phyloP scores from a whole-genome alignment of 2,888 invertebrate genomes.

The Dasysyrphus tricinctus region DNA sequence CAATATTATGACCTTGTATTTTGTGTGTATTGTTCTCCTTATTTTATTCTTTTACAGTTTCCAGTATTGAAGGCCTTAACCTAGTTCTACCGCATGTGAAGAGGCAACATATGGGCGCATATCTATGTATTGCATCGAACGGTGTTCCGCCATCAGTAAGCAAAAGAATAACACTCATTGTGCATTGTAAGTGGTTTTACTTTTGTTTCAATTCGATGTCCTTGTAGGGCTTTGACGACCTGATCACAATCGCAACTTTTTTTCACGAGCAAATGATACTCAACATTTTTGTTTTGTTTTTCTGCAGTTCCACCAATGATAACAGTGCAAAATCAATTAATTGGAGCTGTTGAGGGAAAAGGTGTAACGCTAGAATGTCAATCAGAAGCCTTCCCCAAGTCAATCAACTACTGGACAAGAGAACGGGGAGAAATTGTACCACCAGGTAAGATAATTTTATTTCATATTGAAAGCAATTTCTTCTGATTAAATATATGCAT shows the following conservation, averaged over 20 bases:
- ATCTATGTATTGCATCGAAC: conserved; percentile 92
- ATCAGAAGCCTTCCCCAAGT: conserved; percentile 93
- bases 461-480: neutral
- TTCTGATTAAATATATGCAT: neutral
- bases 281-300: neutral
- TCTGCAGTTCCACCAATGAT: conserved; percentile 92
- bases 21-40: conserved; percentile 21
- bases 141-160: conserved; percentile 94
- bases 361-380: conserved; percentile 91
- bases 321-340: conserved; percentile 91
- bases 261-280: no score
- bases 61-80: conserved; percentile 87
- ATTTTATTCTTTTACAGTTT: conserved; percentile 83
- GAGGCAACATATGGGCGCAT: conserved; percentile 91
- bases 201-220: conserved; percentile 11
- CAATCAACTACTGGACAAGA: conserved; percentile 92
- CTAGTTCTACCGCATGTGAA: conserved; percentile 88
- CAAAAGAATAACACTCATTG: conserved; percentile 93
- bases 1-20: conserved; percentile 44
- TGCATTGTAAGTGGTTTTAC: conserved; percentile 87
- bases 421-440: conserved; percentile 90
- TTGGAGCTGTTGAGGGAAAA: conserved; percentile 90
- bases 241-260: neutral
- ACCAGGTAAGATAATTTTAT: conserved; percentile 86
- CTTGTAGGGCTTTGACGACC: conserved; percentile 1